Conservation (phyloP, 2,797 vertebrate genomes). For the Glossophaga mutica region DNA sequence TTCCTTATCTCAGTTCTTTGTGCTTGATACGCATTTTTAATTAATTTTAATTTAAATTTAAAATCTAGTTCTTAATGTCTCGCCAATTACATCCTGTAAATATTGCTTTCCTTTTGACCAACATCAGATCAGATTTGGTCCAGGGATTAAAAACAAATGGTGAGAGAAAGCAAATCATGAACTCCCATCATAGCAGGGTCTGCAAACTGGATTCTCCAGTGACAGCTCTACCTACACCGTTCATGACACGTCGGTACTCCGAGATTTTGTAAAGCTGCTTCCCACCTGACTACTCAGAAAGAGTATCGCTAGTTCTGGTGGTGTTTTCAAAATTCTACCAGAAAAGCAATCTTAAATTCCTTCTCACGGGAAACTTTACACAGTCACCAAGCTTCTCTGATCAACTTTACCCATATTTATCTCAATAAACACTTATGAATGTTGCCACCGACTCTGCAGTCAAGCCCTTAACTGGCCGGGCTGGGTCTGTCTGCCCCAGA, state of each 20-base stretch:
- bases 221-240: accelerated
- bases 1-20: not conserved
- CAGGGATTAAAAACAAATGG: not conserved
- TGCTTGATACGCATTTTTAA: not conserved
- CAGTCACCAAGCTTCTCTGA: not conserved
- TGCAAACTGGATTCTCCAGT: accelerated
- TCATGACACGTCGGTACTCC: accelerated
- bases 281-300: not conserved
- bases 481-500: not conserved
- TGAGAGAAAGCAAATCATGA: too few species aligned
- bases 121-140: not conserved
- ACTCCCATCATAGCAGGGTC: not conserved
- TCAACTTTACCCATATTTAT: not conserved
- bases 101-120: not conserved
- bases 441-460: accelerated
- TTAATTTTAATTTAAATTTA: not conserved
- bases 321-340: not conserved
- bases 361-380: not conserved
- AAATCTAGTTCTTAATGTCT: too few species aligned
- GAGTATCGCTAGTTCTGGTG: not conserved
- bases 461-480: not conserved
- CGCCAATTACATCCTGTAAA: not conserved
- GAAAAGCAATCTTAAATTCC: not conserved
- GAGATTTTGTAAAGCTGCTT: not conserved
- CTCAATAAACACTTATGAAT: accelerated